Evolutionary conservation across 1,140 invertebrate genomes (phyloP), one percentile per base, ranked within the genome.

Genomic region (Drepana arcuata): DNA sequence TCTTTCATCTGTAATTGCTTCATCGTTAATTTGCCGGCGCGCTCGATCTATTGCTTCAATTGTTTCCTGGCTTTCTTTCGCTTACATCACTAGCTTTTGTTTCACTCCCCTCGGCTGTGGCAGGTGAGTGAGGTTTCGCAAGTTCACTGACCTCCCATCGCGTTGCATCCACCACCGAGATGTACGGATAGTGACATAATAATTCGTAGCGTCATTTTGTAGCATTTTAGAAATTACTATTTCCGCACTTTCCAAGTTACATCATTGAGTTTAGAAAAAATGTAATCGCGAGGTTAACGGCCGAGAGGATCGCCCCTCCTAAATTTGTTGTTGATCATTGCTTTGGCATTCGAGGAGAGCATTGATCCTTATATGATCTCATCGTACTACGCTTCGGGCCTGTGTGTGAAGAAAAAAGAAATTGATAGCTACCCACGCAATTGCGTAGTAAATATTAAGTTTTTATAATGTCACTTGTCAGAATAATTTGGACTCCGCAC

Each of bases 221-320:
- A 53, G 35, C 48, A 50, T 36, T 41, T 58, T 68, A 69, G 59
- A 75, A 74, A 71, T 71, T 51, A 63, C 59, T 45, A 59, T 81
- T 79, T 81, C 77, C 70, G 74, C 69, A 73, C 74, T 79, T 81
- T 81, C 74, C 65, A 77, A 64, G 40, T 81, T 81, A 66, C 68
- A 61, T 79, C 69, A 81, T 60, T 58, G 52, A 54, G 40, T 60
- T 40, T 72, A 59, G 38, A 53, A 47, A 59, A 57, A 51, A 72
- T 53, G 36, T 62, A 44, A 50, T 59, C 36, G 59, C 48, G 50
- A 63, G 73, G 58, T 78, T 41, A 73, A 77, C 58, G 77, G 48
- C 70, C 77, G 56, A 39, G 43, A 42, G 56, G 55, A 40, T 46
- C 62, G 51, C 48, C 58, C 54, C 53, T 64, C 49, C 37, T 46